Base-by-base conservation (phyloP, 2,888 invertebrate genomes). In the Itoplectis maculator region DNA sequence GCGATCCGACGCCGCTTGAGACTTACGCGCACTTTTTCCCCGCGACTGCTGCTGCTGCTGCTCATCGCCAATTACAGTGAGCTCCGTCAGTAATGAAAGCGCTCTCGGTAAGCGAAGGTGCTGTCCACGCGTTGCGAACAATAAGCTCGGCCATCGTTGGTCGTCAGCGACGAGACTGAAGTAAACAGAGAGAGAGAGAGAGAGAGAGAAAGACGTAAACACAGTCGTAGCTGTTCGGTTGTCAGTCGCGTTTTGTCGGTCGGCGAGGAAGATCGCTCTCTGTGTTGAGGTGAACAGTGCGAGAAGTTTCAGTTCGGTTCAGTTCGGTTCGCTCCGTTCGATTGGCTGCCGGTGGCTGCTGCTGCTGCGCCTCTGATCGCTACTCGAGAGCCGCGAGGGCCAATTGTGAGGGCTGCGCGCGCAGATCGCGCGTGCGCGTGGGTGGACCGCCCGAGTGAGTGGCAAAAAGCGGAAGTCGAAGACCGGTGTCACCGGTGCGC, bases 81-180 rank as follows among this genome's bases (percentile, higher is more conserved):
- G 68, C 70, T 72, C 11, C n/a, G n/a, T 40, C 85, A 87, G 87
- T 90, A 88, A 92, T 91, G 91, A 92, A 91, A 92, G 91, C 91
- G 89, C 88, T 88, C 87, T 90, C 88, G 90, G 86, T 86, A 86
- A 63, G 88, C 88, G 88, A 89, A 87, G 89, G 88, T 90, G 89
- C 89, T 90, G 90, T 88, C 90, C 45, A 79, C 61, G 42, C 66
- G 51, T 70, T 15, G 35, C 70, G 35, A 54, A 69, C 15, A 15
- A 15, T 54, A 49, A 45, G 1, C 15, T 66, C 29, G 37, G 20
- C 51, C 2, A 18, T 51, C 68, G n/a, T 37, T 37, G 35, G 35
- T n/a, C n/a, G 29, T 29, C 2, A 42, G 40, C 9, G 18, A 63
- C 15, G 40, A 42, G 0, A 20, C 40, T 11, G 9, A 42, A 11